Evolutionary conservation across 2,888 invertebrate genomes (phyloP), one percentile per base, ranked within the genome.

Genomic region (Ormyrus labotus): DNA sequence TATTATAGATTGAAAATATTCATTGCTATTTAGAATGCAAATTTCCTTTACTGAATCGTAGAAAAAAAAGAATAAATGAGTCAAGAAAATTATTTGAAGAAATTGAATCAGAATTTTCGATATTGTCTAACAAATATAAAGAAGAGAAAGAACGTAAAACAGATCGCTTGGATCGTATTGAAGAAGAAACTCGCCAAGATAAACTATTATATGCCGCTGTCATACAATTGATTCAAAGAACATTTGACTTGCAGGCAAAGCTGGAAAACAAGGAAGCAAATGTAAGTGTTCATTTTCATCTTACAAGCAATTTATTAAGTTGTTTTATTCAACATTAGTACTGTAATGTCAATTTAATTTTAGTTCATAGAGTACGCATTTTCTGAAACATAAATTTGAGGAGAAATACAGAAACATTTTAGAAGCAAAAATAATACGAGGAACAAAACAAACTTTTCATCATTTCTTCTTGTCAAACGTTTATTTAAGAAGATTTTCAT

Each of bases 291-390:
- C 47, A 10, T 13, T n/a, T n/a, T 58, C n/a, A 34, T 34, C 34
- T 34, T 34, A 34, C 34, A 34, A 34, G 34, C 34, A 34, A 34
- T 3, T 34, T 34, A 34, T 34, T 34, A 4, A 34, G 34, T 34
- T 34, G 3, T 34, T 63, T 57, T 13, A 50, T 58, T 34, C 10
- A 11, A 55, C 34, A 50, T 57, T 57, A 7, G 61, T 51, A 19
- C 2, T 55, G 5, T 64, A n/a, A 64, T 4, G 55, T 47, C 0
- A 72, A 13, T 50, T 55, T 10, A 6, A 19, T 70, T 63, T 8
- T 47, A 77, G 82, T 82, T 82, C 11, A 6, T 82, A 34, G 79
- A 82, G 6, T 79, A 68, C 11, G 76, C 67, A n/a, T 77, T 63
- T 55, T 45, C 48, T 19, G 65, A 70, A 51, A 11, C 60, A 34